Evolutionary conservation across 2,888 invertebrate species (phyloP).

Genomic region (Torymus auratus): DNA sequence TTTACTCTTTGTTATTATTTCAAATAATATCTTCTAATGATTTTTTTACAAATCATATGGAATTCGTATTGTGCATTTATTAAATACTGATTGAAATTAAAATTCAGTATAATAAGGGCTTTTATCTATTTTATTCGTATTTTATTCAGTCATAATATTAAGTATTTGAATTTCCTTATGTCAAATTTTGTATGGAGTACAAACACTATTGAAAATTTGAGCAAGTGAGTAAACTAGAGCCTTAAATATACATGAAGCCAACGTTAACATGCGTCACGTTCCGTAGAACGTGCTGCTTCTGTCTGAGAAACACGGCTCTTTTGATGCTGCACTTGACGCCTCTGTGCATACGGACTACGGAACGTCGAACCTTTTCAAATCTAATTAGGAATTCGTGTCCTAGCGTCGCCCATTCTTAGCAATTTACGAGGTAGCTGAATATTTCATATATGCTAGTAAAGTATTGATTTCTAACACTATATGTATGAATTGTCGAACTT

Average conservation of each 20-base stretch:
- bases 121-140: too few species aligned
- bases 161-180: background rate
- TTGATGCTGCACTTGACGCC: conserved; percentile 38
- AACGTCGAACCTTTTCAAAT: conserved; percentile 24
- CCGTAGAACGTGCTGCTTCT: conserved; percentile 22
- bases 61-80: too few species aligned
- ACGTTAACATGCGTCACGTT: background rate
- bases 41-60: too few species aligned
- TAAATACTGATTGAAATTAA: too few species aligned
- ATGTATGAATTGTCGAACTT: too few species aligned
- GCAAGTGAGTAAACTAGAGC: conserved; percentile 22
- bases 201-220: conserved; percentile 31
- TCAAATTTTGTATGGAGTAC: conserved; percentile 4
- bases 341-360: conserved; percentile 2
- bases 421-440: background rate
- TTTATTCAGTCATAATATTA: too few species aligned
- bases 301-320: conserved; percentile 42
- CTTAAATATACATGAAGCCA: conserved; percentile 39
- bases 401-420: conserved; percentile 4
- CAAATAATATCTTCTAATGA: too few species aligned
- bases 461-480: background rate
- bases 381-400: conserved; percentile 18
- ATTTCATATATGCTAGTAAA: background rate
- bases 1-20: too few species aligned
- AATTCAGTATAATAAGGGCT: too few species aligned